Base-by-base conservation (phyloP, 2,888 invertebrate genomes). In the Ochropleura leucogaster region DNA sequence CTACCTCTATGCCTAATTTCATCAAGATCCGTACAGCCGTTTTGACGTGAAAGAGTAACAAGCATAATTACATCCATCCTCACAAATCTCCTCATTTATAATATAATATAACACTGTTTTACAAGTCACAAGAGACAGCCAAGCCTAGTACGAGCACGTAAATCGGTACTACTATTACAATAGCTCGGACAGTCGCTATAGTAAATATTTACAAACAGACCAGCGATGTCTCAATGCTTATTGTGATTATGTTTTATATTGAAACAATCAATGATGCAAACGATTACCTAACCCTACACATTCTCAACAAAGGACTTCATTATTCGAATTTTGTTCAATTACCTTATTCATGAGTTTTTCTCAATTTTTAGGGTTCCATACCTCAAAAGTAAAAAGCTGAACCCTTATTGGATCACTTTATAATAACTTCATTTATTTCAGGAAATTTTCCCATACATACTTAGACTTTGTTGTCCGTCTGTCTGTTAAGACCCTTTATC, bases 231-330 rank as follows among this genome's bases (percentile, higher is more conserved):
- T 89, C 88, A 90, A 88, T 89, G 77, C 78, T 82, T 85, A 92
- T 92, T 93, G 91, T 92, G 84, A 85, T 88, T 82, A 85, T 92
- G 91, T 93, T 92, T 90, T 88, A 82, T 85, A 86, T 81, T 79
- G 79, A 90, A 88, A 93, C 93, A 94, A 94, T 92, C 79, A 91
- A 86, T 94, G 94, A 94, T 92, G 89, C 80, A 91, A 93, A 79
- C 87, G 88, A 88, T 95, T 94, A 94, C 88, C 89, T 94, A 93
- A 94, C 85, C 82, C 72, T 20, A 59, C 69, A 80, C 77, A 80
- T 79, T 80, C 86, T 82, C 74, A 80, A 87, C 87, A 87, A 87
- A 86, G 79, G 85, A 83, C 72, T 83, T 70, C 68, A 77, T 82
- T 82, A 69, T 72, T 77, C 49, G 63, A 77, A 60, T 82, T 85